Evolutionary conservation across 2,888 invertebrate species (phyloP).

Genomic region (Corbicula japonica): DNA sequence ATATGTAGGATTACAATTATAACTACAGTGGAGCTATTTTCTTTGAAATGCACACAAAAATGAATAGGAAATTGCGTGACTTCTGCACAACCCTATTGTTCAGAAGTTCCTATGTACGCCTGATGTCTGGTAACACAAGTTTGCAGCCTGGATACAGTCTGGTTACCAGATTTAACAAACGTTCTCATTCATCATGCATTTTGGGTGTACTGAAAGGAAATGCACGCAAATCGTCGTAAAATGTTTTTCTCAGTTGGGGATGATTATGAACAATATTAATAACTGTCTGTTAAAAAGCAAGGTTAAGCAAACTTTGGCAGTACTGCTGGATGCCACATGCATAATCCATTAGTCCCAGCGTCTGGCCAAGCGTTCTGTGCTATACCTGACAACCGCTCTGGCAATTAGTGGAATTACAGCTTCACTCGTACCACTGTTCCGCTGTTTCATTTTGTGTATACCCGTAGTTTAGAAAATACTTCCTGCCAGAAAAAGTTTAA

Average conservation of each 20-base stretch:
- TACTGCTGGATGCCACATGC: conserved; percentile 39
- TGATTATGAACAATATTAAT: conserved; percentile 49
- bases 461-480: too few species aligned
- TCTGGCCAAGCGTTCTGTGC: conserved; percentile 50
- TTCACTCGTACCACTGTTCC: conserved; percentile 7
- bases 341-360: conserved; percentile 57
- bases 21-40: too few species aligned
- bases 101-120: too few species aligned
- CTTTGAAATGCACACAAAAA: too few species aligned
- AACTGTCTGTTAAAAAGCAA: conserved; percentile 42
- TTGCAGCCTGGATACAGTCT: too few species aligned
- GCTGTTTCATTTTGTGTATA: too few species aligned
- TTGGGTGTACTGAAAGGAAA: conserved; percentile 10
- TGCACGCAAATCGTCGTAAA: conserved; percentile 20
- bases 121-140: too few species aligned
- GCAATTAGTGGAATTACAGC: conserved; percentile 52
- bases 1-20: too few species aligned
- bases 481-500: too few species aligned
- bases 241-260: conserved; percentile 33
- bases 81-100: too few species aligned
- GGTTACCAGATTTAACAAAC: conserved; percentile 3
- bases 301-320: conserved; percentile 55
- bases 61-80: too few species aligned
- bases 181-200: conserved; percentile 2
- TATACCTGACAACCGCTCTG: conserved; percentile 51